Conservation (phyloP, 2,888 invertebrate species). For the Rhogogaster chlorosoma region DNA sequence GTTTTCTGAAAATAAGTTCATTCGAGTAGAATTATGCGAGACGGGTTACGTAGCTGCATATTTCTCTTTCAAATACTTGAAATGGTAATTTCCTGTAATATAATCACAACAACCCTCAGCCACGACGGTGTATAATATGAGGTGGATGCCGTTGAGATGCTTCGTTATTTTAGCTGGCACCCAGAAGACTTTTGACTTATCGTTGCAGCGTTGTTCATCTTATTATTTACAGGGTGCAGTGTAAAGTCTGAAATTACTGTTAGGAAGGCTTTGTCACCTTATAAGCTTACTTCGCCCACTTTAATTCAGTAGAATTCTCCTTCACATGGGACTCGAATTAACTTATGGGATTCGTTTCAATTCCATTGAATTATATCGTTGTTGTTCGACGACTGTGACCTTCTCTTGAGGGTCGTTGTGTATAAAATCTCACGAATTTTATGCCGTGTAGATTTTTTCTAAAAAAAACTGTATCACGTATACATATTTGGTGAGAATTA, state of each 20-base stretch:
- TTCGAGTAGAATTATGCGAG: not conserved
- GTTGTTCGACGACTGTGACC: not conserved
- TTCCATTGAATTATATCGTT: not conserved
- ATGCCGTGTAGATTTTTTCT: not conserved
- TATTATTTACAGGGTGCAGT: not conserved
- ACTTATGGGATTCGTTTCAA: not conserved
- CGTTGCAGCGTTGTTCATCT: constrained; percentile 1
- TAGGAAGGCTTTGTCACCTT: not conserved
- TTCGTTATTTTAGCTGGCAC: constrained; percentile 18
- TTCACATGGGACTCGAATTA: not conserved
- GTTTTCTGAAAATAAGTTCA: not conserved
- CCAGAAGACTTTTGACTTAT: not conserved
- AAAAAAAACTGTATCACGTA: not conserved
- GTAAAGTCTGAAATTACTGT: not conserved
- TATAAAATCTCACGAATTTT: not conserved
- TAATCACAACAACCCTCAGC: constrained; percentile 12
- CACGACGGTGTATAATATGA: not conserved
- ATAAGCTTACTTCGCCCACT: not conserved
- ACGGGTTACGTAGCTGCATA: not conserved
- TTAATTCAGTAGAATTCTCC: not conserved
- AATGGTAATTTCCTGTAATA: constrained; percentile 1
- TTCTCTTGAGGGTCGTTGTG: not conserved
- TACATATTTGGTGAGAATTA: not conserved
- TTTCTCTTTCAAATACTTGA: not conserved
- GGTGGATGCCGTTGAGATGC: not conserved